phyloP scores from a whole-genome alignment of 1,140 invertebrate species.

The Oppia nitens region DNA sequence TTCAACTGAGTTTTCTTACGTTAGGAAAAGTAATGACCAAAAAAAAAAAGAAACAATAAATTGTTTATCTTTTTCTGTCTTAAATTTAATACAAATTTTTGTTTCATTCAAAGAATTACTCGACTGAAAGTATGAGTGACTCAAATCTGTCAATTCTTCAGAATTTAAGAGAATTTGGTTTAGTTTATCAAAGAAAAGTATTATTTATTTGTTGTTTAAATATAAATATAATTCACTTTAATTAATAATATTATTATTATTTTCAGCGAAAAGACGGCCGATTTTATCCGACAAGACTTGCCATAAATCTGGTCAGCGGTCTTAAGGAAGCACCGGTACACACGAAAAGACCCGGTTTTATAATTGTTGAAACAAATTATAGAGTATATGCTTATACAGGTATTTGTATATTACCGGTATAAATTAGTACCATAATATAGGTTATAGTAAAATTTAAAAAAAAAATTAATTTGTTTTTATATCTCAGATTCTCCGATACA shows the following conservation, averaged over 20 bases:
- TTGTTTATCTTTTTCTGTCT: slow-evolving; percentile 1
- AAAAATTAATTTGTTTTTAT: neutral
- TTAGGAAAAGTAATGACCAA: slow-evolving; percentile 70
- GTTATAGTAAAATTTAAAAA: too few species aligned
- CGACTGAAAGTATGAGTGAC: slow-evolving; percentile 79
- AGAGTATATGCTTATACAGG: slow-evolving; percentile 84
- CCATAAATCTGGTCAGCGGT: slow-evolving; percentile 60
- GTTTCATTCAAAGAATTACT: slow-evolving; percentile 57
- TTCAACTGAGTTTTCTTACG: slow-evolving; percentile 88
- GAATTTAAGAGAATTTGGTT: slow-evolving; percentile 86
- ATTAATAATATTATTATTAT: slow-evolving; percentile 9
- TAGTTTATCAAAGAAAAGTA: slow-evolving; percentile 89
- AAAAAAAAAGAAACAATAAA: slow-evolving; percentile 19
- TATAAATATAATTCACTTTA: neutral
- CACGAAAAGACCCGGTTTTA: slow-evolving; percentile 46
- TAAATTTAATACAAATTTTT: slow-evolving; percentile 16
- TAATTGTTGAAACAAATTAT: slow-evolving; percentile 94
- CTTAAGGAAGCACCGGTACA: slow-evolving; percentile 27
- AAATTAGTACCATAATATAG: slow-evolving; percentile 4
- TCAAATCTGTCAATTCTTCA: slow-evolving; percentile 75
- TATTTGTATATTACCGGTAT: slow-evolving; percentile 18
- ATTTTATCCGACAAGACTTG: slow-evolving; percentile 86
- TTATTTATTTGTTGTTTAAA: neutral
- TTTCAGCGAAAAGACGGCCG: slow-evolving; percentile 61
- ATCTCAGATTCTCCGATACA: slow-evolving; percentile 61